Conservation (phyloP, 30 jellyfish, hydroid and myxozoan species). For the Catostylus mosaicus region DNA sequence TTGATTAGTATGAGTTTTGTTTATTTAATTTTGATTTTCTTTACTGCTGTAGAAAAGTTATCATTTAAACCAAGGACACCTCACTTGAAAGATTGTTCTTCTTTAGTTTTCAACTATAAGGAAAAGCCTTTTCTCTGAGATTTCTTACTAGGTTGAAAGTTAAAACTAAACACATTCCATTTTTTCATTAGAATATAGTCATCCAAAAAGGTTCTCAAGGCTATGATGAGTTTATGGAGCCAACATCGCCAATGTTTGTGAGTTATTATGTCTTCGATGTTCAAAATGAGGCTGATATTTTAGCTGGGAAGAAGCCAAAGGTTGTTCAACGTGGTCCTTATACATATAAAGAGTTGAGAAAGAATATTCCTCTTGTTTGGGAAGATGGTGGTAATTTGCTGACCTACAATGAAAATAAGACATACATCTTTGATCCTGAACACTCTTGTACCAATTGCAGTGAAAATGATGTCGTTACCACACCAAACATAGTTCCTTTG, state of each 20-base stretch:
- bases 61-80: no score
- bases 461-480: slow-evolving; percentile 76
- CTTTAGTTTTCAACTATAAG: no score
- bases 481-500: slow-evolving; percentile 81
- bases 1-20: no score
- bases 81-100: no score
- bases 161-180: neutral
- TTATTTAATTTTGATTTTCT: no score
- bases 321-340: slow-evolving; percentile 92
- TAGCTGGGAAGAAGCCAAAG: slow-evolving; percentile 64
- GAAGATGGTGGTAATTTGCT: slow-evolving; percentile 71
- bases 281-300: slow-evolving; percentile 62
- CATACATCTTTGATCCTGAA: slow-evolving; percentile 78
- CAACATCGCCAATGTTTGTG: slow-evolving; percentile 94
- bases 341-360: slow-evolving; percentile 67
- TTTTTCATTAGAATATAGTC: slow-evolving; percentile 72
- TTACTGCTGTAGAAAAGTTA: no score
- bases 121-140: no score
- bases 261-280: slow-evolving; percentile 81
- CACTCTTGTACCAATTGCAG: slow-evolving; percentile 80
- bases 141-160: no score
- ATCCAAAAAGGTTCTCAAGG: slow-evolving; percentile 80
- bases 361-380: slow-evolving; percentile 50
- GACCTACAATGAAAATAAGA: slow-evolving; percentile 79
- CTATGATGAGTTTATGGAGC: slow-evolving; percentile 72